These are phyloP conservation scores for Danio kyathit DNA, from an alignment of 2,797 vertebrate species.

Conservation along the genomic window DNA sequence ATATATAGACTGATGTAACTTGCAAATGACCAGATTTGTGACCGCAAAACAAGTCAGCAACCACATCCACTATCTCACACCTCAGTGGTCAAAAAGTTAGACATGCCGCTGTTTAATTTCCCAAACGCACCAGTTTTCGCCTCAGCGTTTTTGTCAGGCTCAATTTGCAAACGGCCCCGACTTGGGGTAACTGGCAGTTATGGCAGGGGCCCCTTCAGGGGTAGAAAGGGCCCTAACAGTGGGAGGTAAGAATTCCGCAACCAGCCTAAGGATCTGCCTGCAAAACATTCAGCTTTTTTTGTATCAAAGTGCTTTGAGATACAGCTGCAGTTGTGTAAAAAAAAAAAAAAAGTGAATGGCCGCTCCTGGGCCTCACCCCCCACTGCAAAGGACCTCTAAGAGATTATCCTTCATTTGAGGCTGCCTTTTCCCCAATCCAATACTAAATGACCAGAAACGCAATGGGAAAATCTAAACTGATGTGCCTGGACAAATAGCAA, in stretches of 20 bases:
- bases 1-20: slow-evolving; percentile 16
- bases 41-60: slow-evolving; percentile 15
- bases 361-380: slow-evolving; percentile 77
- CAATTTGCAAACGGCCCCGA: slow-evolving; percentile 76
- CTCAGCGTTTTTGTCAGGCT: slow-evolving; percentile 72
- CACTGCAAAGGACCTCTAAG: slow-evolving; percentile 76
- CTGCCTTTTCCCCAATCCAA: slow-evolving; percentile 65
- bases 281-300: slow-evolving; percentile 80
- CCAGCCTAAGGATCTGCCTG: slow-evolving; percentile 77
- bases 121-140: slow-evolving; percentile 58
- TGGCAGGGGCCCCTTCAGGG: slow-evolving; percentile 80
- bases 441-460: slow-evolving; percentile 57
- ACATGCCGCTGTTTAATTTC: slow-evolving; percentile 59
- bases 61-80: background rate
- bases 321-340: slow-evolving; percentile 77
- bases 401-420: slow-evolving; percentile 83
- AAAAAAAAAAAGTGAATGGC: slow-evolving; percentile 57
- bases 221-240: slow-evolving; percentile 79
- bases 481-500: slow-evolving; percentile 42
- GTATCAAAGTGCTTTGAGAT: slow-evolving; percentile 80
- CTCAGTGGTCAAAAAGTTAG: slow-evolving; percentile 25
- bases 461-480: slow-evolving; percentile 57
- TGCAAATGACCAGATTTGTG: slow-evolving; percentile 36
- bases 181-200: slow-evolving; percentile 75
- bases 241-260: slow-evolving; percentile 84